Base-by-base conservation (phyloP, 2,888 invertebrate species). In the Suillia variegata region DNA sequence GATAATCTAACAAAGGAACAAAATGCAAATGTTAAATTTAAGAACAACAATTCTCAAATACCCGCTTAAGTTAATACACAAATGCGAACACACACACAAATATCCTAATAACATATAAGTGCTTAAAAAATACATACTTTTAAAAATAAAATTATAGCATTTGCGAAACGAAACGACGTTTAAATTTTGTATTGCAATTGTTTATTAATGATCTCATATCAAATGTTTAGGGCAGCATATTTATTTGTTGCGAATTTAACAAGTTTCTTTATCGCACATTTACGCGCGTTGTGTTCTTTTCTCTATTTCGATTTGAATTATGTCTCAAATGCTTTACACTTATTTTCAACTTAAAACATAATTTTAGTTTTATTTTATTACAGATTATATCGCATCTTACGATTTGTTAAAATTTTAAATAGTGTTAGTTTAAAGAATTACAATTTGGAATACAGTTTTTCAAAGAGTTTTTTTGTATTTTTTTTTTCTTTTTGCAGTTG, bases 1-100 rank as follows among this genome's bases (percentile, higher is more conserved):
- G 80, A 80, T 58, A 78, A 77, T 64, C 63, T 78, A 60, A 71
- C 74, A 55, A 75, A 70, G 54, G 78, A 79, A 64, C 71, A 68
- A 66, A 73, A 64, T 58, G 61, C 56, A 3, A 64, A 74, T 65
- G 66, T 71, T 57, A 79, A 75, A 62, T 74, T 69, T 65, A 69
- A 74, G 67, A 71, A 61, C 51, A 62, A 60, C 54, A 62, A 67
- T n/a, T n/a, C n/a, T 49, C 67, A 68, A 58, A 62, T 63, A 56
- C 67, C 69, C 50, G 66, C 61, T 48, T 69, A 67, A 65, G 33
- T 18, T 49, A 49, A 22, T 49, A 22, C 8, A 51, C 10, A 24
- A 26, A 48, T 48, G 15, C 13, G 18, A 15, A 42, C 5, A 42
- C 5, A 18, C 5, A 42, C n/a, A 5, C n/a, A n/a, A n/a, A 42